Evolutionary conservation across 1,140 invertebrate species (phyloP), one percentile per base, ranked within the genome.

Genomic region (Mercenaria mercenaria): DNA sequence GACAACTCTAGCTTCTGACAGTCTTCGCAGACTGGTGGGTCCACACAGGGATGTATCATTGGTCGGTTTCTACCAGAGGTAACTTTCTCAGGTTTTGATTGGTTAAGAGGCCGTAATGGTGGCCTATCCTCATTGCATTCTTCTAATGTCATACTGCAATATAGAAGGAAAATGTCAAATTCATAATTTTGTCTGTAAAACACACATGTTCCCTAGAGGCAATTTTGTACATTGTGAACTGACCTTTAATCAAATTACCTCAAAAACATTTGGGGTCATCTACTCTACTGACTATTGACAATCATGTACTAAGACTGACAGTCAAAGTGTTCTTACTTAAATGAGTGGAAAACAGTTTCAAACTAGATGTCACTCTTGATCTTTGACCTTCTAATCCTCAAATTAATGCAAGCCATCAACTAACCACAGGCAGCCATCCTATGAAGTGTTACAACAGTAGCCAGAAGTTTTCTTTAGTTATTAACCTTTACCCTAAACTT

Each of bases 1-100:
- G 95, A 94, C n/a, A 96, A 91, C 61, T 96, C 96, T 50, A 96
- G 90, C 90, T 95, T 94, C 74, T 94, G 94, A 93, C 96, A 97
- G 67, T 94, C 93, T 32, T 94, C 93, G 92, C 96, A 97, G 10
- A 96, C 91, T 8, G 96, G 96, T 10, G 96, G 96, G 90, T 96
- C 96, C 32, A 96, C 96, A 72, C 96, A 95, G 0, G 95, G 95
- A 92, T 97, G 96, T 69, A 96, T 96, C 82, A 96, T 94, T 41
- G 96, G 96, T 72, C 92, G 93, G 41, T 88, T 84, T 81, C 91
- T 89, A 18, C 82, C 72, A 26, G 84, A 84, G 64, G 80, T 69
- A 69, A 82, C 77, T 34, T 85, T 84, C 29, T 87, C 79, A n/a
- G 59, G 82, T 18, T 84, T 84, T 39, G 79, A 39, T 43, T 87